Evolutionary conservation across 1,140 invertebrate genomes (phyloP), one percentile per base, ranked within the genome.

Genomic region (Drosophila ambigua): DNA sequence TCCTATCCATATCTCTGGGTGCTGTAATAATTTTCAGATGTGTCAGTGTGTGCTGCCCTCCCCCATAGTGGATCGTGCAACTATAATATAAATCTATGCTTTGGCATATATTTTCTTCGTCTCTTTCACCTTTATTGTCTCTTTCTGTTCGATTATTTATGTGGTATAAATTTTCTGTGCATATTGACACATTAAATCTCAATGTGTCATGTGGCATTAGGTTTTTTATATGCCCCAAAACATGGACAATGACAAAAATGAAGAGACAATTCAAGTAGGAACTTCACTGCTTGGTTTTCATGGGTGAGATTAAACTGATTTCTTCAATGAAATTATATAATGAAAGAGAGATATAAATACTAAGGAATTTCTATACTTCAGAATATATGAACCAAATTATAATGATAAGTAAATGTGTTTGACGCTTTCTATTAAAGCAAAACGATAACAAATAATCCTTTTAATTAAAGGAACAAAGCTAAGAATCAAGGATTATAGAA

Each of bases 131-230:
- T 45, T 44, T 54, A 8, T 24, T 59, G 24, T 55, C 20, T 28
- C 63, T 49, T 55, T 68, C n/a, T 41, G 11, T 60, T 48, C 52
- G 15, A 50, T 68, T 54, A 51, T 67, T 51, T 74, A 50, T 74
- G 51, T 77, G 44, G 35, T 84, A 90, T 90, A 90, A 87, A 90
- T 90, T 78, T 81, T 69, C 51, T 79, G 79, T 88, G 77, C 65
- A 72, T 89, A 90, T 90, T 90, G 88, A 90, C 88, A 90, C 53
- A 82, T 90, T 88, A 90, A 90, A 90, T 90, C 88, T 77, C 80
- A 89, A 90, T 88, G 88, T 90, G 88, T 90, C 88, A 90, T 77
- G 88, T 82, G 88, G 88, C 79, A 90, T 90, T 90, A 81, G 55
- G 66, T 80, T 81, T 39, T 39, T 39, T 39, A 39, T 78, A 88